phyloP scores from a whole-genome alignment of 2,888 invertebrate genomes.

The Patella pellucida region DNA sequence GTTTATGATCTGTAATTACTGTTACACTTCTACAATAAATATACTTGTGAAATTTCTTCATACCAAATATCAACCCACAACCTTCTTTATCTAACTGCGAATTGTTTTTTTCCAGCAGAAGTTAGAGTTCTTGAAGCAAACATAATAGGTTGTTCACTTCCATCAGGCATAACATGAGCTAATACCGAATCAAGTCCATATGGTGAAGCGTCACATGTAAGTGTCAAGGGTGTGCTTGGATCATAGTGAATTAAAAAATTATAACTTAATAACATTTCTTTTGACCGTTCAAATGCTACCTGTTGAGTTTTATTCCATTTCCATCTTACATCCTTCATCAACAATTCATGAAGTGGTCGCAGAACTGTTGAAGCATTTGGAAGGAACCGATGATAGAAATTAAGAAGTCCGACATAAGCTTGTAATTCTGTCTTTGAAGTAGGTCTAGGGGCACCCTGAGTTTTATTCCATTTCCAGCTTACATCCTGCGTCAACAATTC shows the following conservation, averaged over 20 bases:
- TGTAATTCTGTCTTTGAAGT: too few species aligned
- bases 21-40: background rate
- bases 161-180: conserved; percentile 21
- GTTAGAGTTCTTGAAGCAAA: conserved; percentile 24
- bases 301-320: too few species aligned
- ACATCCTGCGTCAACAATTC: conserved; percentile 30
- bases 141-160: conserved; percentile 23
- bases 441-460: too few species aligned
- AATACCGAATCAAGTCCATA: conserved; percentile 55
- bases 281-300: conserved; percentile 36
- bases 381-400: too few species aligned
- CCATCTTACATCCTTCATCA: too few species aligned
- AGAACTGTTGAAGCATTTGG: too few species aligned
- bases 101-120: background rate
- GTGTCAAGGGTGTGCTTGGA: conserved; percentile 44
- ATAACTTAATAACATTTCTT: conserved; percentile 36
- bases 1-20: conserved; percentile 19
- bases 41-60: too few species aligned
- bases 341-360: too few species aligned
- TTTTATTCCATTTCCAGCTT: conserved; percentile 36
- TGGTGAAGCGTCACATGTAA: conserved; percentile 68
- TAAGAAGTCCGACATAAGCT: too few species aligned
- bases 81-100: background rate
- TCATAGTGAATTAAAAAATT: conserved; percentile 52
- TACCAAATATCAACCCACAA: too few species aligned